Evolutionary conservation across 2,888 invertebrate genomes (phyloP), one percentile per base, ranked within the genome.

Genomic region (Drosophila multiciliata): DNA sequence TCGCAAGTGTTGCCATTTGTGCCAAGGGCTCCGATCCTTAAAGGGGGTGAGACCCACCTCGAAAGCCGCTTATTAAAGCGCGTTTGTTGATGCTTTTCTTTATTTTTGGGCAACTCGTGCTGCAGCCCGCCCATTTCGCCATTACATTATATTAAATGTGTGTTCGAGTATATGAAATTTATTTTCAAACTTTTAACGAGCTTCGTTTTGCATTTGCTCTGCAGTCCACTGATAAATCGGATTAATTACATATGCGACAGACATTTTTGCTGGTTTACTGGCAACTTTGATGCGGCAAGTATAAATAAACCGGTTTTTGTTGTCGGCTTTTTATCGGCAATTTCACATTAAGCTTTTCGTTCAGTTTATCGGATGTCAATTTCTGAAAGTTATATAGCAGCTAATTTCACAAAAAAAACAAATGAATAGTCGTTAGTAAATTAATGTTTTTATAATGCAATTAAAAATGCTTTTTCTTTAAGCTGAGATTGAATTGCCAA

Each of bases 51-150:
- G 42, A 59, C 48, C 72, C 67, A 65, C 15, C 42, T 65, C 55
- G 40, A 80, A 88, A 88, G 73, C 83, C 58, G 87, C 89, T 88
- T 84, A 84, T 75, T 78, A 88, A 84, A 88, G 73, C 73, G 71
- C 61, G 74, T 67, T 87, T 85, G 73, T 63, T 38, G 45, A 20
- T 53, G 32, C 49, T 40, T 36, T 17, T 23, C 26, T 12, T 20
- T 45, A n/a, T 32, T 40, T 58, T 54, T 23, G 26, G 20, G 20
- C n/a, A 58, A 33, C 58, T 33, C 36, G 29, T 20, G n/a, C 32
- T 35, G 52, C 50, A 49, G 11, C 12, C 45, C 40, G 35, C 45
- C 52, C 64, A n/a, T 45, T 11, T 29, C n/a, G 3, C 57, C 29
- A 42, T 66, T 72, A 70, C 59, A 80, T 76, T 83, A 78, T 60